phyloP scores from a whole-genome alignment of 2,888 invertebrate genomes.

The Portevinia maculata region DNA sequence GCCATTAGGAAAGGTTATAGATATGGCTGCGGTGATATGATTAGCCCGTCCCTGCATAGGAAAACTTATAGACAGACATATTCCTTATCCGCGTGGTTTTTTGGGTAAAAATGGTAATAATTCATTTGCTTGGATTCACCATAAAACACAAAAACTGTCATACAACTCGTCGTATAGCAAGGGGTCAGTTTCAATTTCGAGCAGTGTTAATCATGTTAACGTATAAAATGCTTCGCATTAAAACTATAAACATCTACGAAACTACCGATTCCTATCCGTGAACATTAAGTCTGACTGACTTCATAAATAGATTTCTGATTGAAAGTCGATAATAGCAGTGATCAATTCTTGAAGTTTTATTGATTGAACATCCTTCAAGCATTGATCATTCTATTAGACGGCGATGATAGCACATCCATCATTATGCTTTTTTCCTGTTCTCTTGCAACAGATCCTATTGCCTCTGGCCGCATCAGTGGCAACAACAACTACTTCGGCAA shows the following conservation, averaged over 20 bases:
- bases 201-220: no score
- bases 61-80: no score
- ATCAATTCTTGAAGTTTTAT: constrained; percentile 26
- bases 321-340: constrained; percentile 46
- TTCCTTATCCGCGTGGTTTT: no score
- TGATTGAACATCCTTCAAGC: constrained; percentile 45
- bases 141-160: no score
- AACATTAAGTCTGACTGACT: constrained; percentile 9
- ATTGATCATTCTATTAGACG: constrained; percentile 29
- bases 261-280: not conserved
- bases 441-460: constrained; percentile 4
- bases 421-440: not conserved
- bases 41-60: no score
- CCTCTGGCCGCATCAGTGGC: not conserved
- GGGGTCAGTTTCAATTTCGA: no score
- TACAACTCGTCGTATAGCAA: no score
- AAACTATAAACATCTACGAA: not conserved
- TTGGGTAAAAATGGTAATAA: no score
- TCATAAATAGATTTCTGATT: constrained; percentile 43
- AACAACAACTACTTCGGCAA: constrained; percentile 14
- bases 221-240: no score
- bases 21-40: no score
- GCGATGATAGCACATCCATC: not conserved
- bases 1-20: no score
- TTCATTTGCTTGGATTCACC: no score